Percentiles rank a stretch among this genome's conserved stretches.
These are phyloP conservation scores for Polyploca ridens DNA, from an alignment of 2,888 invertebrate species.

Conservation along the genomic window DNA sequence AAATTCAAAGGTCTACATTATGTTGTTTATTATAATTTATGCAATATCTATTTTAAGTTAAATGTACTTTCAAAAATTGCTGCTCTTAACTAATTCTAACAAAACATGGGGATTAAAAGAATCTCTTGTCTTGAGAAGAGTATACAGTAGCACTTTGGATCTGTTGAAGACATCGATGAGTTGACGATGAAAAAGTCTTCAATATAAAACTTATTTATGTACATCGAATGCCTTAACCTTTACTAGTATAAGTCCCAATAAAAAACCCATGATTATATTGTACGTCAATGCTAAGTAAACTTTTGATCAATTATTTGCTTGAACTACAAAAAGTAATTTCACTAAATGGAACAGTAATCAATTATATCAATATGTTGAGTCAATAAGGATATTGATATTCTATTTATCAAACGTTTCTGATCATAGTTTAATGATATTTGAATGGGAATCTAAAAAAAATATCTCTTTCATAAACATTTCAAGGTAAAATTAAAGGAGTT, in stretches of 20 bases:
- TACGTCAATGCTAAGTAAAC: neutral
- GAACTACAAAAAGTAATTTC: neutral
- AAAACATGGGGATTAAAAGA: no score
- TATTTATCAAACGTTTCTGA: neutral
- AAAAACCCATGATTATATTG: conserved; percentile 1
- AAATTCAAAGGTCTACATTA: neutral
- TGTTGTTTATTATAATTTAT: no score
- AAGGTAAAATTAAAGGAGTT: no score
- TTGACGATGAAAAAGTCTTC: neutral
- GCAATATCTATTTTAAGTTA: no score
- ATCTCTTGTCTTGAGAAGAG: no score
- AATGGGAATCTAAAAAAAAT: no score
- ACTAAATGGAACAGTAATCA: neutral
- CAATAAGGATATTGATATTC: neutral
- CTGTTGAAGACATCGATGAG: no score
- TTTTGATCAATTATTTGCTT: neutral
- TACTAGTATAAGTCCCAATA: neutral
- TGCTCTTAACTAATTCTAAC: no score
- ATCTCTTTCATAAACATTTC: neutral
- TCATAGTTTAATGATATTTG: no score
- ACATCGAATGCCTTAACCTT: neutral
- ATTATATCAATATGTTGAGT: neutral
- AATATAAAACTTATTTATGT: neutral
- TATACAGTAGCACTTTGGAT: no score
- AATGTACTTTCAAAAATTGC: no score